Base-by-base conservation (phyloP, 2,113 vertebrate species). In the Melospiza georgiana region DNA sequence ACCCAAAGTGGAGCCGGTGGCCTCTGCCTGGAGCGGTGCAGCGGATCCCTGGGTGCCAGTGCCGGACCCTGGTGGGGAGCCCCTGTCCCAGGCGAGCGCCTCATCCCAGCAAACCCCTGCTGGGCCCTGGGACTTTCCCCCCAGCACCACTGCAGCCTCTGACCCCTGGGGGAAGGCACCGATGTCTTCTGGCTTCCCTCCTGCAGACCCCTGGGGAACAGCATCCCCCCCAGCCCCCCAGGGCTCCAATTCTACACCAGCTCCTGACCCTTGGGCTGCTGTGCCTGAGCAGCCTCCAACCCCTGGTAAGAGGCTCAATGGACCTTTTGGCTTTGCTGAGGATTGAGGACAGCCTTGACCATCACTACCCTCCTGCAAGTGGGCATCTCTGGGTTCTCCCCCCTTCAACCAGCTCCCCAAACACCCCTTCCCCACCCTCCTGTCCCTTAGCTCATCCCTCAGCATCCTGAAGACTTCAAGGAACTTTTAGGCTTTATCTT, bases 111-210 rank as follows among this genome's bases (percentile, higher is more conserved):
- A 98, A 76, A 84, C 90, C 25, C 76, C 96, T 0, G 11, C 93
- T 0, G 93, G 90, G 69, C 97, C 98, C 41, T 98, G 98, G 98
- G 96, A 98, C 79, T 93, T 98, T 73, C 31, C 97, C 30, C 94
- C 96, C 2, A 18, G 75, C 62, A 79, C 83, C 44, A 23, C 84
- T 15, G 89, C 97, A 57, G 94, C 97, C 37, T 97, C 98, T 11
- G 98, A 98, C 67, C 98, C 98, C 22, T 98, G 98, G 98, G 97
- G 97, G 85, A 95, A 97, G 95, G 96, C 78, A 3, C 82, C 97
- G 19, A 24, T 95, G 59, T 84, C 97, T 79, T 93, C 96, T 10
- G 92, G 95, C 87, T 93, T 95, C 90, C 80, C 96, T 23, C 61
- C 95, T 23, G 48, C 74, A 15, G 98, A 98, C 65, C 97, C 97